Evolutionary conservation across 2,888 invertebrate genomes (phyloP).

Genomic region (Scaptomyza reducta): DNA sequence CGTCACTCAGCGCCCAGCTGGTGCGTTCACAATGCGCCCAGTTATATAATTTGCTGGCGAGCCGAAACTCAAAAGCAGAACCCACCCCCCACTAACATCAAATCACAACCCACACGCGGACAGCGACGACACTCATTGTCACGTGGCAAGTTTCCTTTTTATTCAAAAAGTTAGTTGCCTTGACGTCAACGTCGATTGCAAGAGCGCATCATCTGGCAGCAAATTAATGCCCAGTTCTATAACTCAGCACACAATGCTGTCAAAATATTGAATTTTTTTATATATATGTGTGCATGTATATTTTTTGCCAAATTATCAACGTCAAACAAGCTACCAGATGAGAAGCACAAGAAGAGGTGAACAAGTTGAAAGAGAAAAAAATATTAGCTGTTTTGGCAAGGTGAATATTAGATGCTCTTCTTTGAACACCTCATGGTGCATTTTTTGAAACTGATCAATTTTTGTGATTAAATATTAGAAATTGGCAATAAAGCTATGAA

Average conservation of each 20-base stretch:
- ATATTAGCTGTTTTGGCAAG: not conserved
- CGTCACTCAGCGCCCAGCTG: conserved; percentile 65
- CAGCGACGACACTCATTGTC: too few species aligned
- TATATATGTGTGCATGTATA: conserved; percentile 14
- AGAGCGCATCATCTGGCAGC: conserved; percentile 49
- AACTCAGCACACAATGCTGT: conserved; percentile 71
- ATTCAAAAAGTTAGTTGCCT: conserved; percentile 26
- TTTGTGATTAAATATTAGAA: too few species aligned
- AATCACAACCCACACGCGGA: conserved; percentile 37
- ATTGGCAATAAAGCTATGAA: too few species aligned
- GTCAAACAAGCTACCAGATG: conserved; percentile 55
- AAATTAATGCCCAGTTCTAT: conserved; percentile 73
- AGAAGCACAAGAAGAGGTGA: not conserved
- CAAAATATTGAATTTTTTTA: conserved; percentile 69
- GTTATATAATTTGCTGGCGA: conserved; percentile 47
- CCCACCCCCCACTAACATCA: not conserved
- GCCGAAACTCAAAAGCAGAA: conserved; percentile 3
- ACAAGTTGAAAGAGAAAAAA: conserved; percentile 3
- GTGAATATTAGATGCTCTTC: conserved; percentile 32
- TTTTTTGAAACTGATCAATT: too few species aligned
- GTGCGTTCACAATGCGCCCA: conserved; percentile 52
- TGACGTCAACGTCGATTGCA: conserved; percentile 43
- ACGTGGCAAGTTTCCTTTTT: conserved; percentile 33
- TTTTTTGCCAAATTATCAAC: conserved; percentile 67
- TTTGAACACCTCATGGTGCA: too few species aligned